Evolutionary conservation across 2,888 invertebrate species (phyloP).

Genomic region (Hypolimnas misippus): DNA sequence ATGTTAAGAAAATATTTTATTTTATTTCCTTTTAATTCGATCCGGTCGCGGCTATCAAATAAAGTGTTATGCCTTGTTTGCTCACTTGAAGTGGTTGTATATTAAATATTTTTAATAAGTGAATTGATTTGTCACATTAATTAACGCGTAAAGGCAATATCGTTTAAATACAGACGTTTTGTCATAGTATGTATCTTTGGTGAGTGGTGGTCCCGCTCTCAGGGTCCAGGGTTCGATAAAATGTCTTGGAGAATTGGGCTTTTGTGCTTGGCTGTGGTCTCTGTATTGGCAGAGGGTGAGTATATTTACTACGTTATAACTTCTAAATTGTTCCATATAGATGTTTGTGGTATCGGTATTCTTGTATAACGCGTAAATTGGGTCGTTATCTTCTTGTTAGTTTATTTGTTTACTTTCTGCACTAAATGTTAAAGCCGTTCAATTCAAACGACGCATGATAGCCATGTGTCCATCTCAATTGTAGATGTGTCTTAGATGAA

Average conservation of each 20-base stretch:
- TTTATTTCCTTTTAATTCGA: conserved; percentile 30
- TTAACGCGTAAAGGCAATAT: conserved; percentile 57
- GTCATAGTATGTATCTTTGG: conserved; percentile 56
- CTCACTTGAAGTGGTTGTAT: conserved; percentile 55
- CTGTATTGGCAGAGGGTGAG: conserved; percentile 38
- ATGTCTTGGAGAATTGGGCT: conserved; percentile 45
- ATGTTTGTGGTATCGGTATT: neutral
- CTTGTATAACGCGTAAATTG: neutral
- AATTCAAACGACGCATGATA: too few relatives aligned
- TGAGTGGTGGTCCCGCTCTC: conserved; percentile 57
- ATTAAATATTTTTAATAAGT: conserved; percentile 61
- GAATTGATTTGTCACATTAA: conserved; percentile 64
- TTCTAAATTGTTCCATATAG: neutral
- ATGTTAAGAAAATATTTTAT: neutral
- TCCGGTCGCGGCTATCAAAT: conserved; percentile 23
- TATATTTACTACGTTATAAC: neutral
- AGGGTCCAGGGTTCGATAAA: conserved; percentile 49
- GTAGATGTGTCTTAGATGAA: too few relatives aligned
- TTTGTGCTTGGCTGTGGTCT: conserved; percentile 34
- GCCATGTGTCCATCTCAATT: too few relatives aligned
- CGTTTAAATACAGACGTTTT: conserved; percentile 58
- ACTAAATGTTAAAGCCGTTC: too few relatives aligned
- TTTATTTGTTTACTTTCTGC: too few relatives aligned
- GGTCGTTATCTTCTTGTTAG: too few relatives aligned
- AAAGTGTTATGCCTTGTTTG: conserved; percentile 55